Evolutionary conservation across 1,140 invertebrate species (phyloP).

Genomic region (Drosophila hydei): DNA sequence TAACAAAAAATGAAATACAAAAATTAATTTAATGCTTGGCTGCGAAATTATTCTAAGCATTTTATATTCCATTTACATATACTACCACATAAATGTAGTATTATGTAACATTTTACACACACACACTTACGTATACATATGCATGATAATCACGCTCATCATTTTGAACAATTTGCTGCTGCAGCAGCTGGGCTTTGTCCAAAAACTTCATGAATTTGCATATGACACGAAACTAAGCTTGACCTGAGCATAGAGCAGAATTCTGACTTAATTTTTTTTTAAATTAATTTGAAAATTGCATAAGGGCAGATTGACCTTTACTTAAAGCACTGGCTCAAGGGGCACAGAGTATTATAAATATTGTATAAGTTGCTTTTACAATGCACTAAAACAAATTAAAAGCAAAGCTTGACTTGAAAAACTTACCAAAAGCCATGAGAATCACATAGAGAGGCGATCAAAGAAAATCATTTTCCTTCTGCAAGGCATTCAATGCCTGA

Average conservation of each 20-base stretch:
- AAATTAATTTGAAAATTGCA: too few species aligned
- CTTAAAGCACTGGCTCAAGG: too few species aligned
- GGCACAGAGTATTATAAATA: too few species aligned
- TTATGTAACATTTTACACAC: conserved; percentile 23
- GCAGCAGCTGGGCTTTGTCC: background rate
- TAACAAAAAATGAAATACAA: conserved; percentile 36
- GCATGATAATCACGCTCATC: conserved; percentile 4
- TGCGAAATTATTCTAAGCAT: conserved; percentile 57
- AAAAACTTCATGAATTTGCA: too few species aligned
- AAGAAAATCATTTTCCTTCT: too few species aligned
- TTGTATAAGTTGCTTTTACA: too few species aligned
- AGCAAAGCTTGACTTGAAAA: too few species aligned
- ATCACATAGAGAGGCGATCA: background rate
- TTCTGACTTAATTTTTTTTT: too few species aligned
- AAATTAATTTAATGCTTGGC: conserved; percentile 65
- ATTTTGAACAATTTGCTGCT: conserved; percentile 43
- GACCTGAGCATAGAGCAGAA: too few species aligned
- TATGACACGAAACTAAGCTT: background rate
- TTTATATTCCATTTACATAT: conserved; percentile 17
- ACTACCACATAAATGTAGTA: background rate
- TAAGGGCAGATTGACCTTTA: too few species aligned
- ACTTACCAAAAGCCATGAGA: background rate
- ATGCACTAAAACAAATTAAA: too few species aligned
- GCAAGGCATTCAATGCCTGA: too few species aligned
- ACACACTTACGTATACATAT: background rate